Base-by-base conservation (phyloP, 2,113 vertebrate species). In the Pseudopipra pipra region DNA sequence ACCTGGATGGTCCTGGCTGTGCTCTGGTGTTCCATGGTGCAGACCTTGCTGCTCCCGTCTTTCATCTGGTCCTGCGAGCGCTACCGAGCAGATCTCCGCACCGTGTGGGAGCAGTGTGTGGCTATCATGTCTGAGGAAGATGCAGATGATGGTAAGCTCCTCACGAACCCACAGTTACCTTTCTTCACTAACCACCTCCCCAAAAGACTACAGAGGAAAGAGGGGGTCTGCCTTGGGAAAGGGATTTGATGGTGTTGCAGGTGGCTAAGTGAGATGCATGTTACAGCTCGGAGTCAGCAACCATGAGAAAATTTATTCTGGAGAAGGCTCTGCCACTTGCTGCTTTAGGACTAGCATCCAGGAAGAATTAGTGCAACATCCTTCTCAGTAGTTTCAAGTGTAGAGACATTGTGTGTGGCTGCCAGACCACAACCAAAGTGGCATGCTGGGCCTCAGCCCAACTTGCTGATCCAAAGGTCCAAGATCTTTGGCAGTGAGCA, bases 61-160 rank as follows among this genome's bases (percentile, higher is more conserved):
- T 98, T 98, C 97, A 98, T 98, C 96, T 98, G 98, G 98, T 98
- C 98, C 95, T 98, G 98, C 0, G 98, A 98, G 92, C 98, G 98
- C 86, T 98, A 98, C 94, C 98, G 98, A 9, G 98, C 98, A 1
- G 98, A 98, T n/a, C 97, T 98, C 89, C 98, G 98, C 91, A 98
- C 98, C 0, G 98, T 98, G 76, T 98, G 98, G 98, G 98, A 98
- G 85, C 98, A 98, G 87, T 98, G 98, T 14, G 98, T 98, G 96
- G 98, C 98, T 24, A 98, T 98, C 92, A 98, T 98, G 98, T 98
- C 98, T 28, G 98, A 98, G 91, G 98, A 98, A 19, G 98, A 98
- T 0, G 97, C 96, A 35, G 98, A 98, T 39, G 98, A 98, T 10
- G 98, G 98, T 98, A 94, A 98, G 97, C 55, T 23, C 44, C 90